phyloP scores from a whole-genome alignment of 2,113 vertebrate genomes.

The Corynorhinus townsendii region DNA sequence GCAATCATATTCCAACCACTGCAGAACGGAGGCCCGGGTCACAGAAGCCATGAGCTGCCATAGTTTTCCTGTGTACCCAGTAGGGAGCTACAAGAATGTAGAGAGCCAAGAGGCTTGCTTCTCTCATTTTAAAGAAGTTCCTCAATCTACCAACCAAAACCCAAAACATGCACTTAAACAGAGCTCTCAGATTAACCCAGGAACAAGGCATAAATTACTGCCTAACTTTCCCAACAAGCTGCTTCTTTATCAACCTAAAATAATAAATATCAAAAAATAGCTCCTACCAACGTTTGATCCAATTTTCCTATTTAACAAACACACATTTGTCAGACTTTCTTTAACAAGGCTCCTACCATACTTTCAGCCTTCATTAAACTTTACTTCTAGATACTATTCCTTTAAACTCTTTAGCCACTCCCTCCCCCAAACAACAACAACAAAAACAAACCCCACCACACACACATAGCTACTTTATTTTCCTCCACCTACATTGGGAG shows the following conservation, averaged over 20 bases:
- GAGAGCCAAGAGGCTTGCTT: background rate
- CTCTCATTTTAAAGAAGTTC: background rate
- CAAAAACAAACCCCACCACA: conserved; percentile 19
- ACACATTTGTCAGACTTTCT: background rate
- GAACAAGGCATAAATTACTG: background rate
- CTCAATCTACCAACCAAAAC: conserved; percentile 13
- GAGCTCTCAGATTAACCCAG: background rate
- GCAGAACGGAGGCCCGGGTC: background rate
- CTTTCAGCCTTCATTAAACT: conserved; percentile 13
- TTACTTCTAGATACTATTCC: conserved; percentile 18
- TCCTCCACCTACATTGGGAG: conserved; percentile 37
- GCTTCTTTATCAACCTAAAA: background rate
- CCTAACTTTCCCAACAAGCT: background rate
- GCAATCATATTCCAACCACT: background rate
- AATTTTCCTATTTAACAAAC: background rate
- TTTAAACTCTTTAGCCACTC: conserved; percentile 29
- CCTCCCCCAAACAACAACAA: conserved; percentile 23
- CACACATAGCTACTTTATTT: conserved; percentile 24
- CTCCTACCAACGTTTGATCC: background rate
- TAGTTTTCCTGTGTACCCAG: background rate
- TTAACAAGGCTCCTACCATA: background rate
- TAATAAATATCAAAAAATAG: conserved; percentile 15
- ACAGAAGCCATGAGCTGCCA: background rate
- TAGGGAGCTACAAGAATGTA: background rate
- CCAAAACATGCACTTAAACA: background rate